Evolutionary conservation across 2,888 invertebrate genomes (phyloP).

Genomic region (Spodoptera picta): DNA sequence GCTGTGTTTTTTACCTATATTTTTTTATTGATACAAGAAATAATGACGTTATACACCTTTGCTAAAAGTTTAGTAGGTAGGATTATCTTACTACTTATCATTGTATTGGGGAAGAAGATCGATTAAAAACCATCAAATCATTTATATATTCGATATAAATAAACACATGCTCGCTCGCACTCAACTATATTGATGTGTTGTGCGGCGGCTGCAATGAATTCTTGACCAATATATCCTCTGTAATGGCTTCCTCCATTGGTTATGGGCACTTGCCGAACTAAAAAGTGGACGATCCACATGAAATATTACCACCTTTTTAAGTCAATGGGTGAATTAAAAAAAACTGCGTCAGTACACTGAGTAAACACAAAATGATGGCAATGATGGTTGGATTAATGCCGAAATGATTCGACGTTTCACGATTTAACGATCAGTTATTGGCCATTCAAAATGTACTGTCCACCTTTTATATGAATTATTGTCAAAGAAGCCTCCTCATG

Average conservation of each 20-base stretch:
- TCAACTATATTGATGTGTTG: slow-evolving; percentile 36
- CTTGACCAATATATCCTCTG: slow-evolving; percentile 38
- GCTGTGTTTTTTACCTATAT: too few relatives aligned
- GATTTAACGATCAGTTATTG: slow-evolving; percentile 43
- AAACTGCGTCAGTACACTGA: slow-evolving; percentile 15
- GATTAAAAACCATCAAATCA: too few relatives aligned
- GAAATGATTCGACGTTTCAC: slow-evolving; percentile 33
- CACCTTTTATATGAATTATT: slow-evolving; percentile 50
- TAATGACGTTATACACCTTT: too few relatives aligned
- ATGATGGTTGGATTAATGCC: slow-evolving; percentile 34
- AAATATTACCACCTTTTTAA: slow-evolving; percentile 57
- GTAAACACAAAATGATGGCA: slow-evolving; percentile 43
- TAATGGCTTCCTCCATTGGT: slow-evolving; percentile 59
- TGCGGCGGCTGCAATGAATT: slow-evolving; percentile 17
- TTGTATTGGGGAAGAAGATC: too few relatives aligned
- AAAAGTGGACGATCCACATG: slow-evolving; percentile 48
- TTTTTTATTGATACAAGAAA: too few relatives aligned
- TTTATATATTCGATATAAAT: too few relatives aligned
- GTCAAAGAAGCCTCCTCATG: slow-evolving; percentile 34
- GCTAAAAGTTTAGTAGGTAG: too few relatives aligned
- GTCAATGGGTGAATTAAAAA: slow-evolving; percentile 49
- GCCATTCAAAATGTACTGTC: slow-evolving; percentile 20
- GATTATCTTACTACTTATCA: too few relatives aligned
- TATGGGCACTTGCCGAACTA: slow-evolving; percentile 45
- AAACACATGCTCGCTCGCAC: not conserved